Percentiles rank a stretch among this genome's conserved stretches.
These are phyloP conservation scores for Ciconia stormi DNA, from an alignment of 2,113 vertebrate genomes.

Conservation along the genomic window DNA sequence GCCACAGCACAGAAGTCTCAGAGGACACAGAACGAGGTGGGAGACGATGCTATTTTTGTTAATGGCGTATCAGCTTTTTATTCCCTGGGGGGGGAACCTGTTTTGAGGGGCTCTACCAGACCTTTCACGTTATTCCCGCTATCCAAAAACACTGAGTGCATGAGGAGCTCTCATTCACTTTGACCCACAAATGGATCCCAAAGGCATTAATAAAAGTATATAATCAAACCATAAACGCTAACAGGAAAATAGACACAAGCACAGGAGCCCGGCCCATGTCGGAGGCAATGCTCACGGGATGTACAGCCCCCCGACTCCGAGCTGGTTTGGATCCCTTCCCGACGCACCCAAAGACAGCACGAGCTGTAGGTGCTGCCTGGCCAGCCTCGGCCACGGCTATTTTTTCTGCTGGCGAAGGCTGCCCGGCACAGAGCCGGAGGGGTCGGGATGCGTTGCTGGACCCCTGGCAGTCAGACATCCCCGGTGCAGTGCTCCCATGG, in stretches of 20 bases:
- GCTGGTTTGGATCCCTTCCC: neutral
- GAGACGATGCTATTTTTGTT: neutral
- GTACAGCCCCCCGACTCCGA: neutral
- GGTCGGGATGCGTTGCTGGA: neutral
- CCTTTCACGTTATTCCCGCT: neutral
- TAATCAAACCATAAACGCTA: neutral
- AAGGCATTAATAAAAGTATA: neutral
- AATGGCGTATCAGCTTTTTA: neutral
- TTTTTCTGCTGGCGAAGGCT: neutral
- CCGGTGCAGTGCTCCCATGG: neutral
- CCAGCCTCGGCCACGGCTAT: too few relatives aligned
- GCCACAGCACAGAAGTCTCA: neutral
- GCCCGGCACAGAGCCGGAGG: neutral
- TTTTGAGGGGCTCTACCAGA: neutral
- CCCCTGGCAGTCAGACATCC: neutral
- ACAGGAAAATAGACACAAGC: neutral
- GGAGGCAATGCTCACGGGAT: neutral
- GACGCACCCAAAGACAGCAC: fast-evolving
- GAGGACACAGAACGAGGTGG: neutral
- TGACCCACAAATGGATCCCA: neutral
- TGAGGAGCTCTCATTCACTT: neutral
- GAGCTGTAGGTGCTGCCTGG: neutral
- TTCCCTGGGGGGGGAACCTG: fast-evolving
- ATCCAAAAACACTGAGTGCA: neutral
- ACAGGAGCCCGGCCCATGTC: neutral